Conservation (phyloP, 1,140 invertebrate genomes). For the Alviniconcha marisindica region DNA sequence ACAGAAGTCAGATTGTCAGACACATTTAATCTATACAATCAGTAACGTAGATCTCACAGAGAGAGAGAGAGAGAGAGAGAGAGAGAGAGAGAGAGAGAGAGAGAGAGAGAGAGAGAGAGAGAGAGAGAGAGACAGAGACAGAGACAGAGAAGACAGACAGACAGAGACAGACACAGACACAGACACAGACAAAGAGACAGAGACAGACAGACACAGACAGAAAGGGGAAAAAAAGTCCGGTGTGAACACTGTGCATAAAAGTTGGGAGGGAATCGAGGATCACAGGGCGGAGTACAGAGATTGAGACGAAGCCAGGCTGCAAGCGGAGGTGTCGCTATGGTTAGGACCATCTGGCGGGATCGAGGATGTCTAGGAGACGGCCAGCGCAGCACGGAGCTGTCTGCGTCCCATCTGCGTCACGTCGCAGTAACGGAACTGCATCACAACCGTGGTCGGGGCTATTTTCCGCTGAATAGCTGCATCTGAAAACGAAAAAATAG, state of each 20-base stretch:
- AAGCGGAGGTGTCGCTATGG: slow-evolving; percentile 21
- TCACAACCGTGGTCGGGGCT: background rate
- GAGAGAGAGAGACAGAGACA: background rate
- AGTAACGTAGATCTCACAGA: too few relatives aligned
- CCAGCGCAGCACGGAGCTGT: background rate
- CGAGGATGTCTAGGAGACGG: background rate
- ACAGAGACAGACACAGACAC: background rate
- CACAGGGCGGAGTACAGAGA: slow-evolving; percentile 25
- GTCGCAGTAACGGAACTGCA: background rate
- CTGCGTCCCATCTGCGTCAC: background rate
- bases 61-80: background rate
- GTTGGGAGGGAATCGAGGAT: slow-evolving; percentile 23
- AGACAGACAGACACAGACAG: background rate
- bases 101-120: too few relatives aligned
- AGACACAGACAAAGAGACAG: background rate
- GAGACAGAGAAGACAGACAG: background rate
- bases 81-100: slow-evolving; percentile 9
- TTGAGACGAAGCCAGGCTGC: background rate
- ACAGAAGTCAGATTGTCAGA: too few relatives aligned
- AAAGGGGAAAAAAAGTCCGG: background rate
- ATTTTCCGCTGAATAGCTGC: slow-evolving; percentile 40
- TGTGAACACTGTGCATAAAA: slow-evolving; percentile 21
- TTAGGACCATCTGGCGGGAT: slow-evolving; percentile 4
- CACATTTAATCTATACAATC: too few relatives aligned
- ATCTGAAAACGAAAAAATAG: slow-evolving; percentile 24